phyloP scores from a whole-genome alignment of 2,888 invertebrate genomes.

The Drosophila neutralis region DNA sequence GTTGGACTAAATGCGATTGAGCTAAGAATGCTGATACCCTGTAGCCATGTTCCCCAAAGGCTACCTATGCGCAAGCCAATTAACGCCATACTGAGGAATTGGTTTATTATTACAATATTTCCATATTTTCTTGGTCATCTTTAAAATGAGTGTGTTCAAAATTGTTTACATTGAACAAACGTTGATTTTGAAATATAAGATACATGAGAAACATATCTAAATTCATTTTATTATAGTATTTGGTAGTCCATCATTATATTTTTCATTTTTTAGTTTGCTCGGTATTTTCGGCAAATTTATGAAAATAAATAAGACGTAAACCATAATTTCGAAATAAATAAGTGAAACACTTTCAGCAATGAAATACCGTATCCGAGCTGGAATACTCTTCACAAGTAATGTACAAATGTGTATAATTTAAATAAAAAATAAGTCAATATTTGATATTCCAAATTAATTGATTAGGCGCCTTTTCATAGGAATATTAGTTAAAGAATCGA shows the following conservation, averaged over 20 bases:
- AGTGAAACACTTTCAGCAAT: neutral
- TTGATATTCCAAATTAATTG: neutral
- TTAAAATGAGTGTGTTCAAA: neutral
- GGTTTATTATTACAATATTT: neutral
- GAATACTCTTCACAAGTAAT: neutral
- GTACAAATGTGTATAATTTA: neutral
- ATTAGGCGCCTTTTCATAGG: neutral
- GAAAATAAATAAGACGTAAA: constrained; percentile 3
- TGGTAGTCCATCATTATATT: neutral
- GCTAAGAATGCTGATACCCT: constrained; percentile 29
- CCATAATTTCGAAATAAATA: constrained; percentile 2
- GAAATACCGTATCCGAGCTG: constrained; percentile 3
- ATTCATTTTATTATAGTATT: neutral
- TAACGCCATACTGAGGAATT: neutral
- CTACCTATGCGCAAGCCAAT: neutral
- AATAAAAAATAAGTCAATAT: neutral
- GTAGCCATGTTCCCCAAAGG: neutral
- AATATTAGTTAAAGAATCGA: neutral
- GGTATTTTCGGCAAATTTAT: constrained; percentile 1
- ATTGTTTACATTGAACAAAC: neutral
- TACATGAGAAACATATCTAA: neutral
- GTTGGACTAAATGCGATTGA: constrained; percentile 30
- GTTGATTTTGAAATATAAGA: neutral
- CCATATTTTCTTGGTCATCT: neutral
- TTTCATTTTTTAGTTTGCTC: neutral